A percentile compares a stretch with the other conserved stretches of the same genome.
Evolutionary conservation across 2,797 vertebrate species (phyloP).

Genomic region (Chelmon rostratus): DNA sequence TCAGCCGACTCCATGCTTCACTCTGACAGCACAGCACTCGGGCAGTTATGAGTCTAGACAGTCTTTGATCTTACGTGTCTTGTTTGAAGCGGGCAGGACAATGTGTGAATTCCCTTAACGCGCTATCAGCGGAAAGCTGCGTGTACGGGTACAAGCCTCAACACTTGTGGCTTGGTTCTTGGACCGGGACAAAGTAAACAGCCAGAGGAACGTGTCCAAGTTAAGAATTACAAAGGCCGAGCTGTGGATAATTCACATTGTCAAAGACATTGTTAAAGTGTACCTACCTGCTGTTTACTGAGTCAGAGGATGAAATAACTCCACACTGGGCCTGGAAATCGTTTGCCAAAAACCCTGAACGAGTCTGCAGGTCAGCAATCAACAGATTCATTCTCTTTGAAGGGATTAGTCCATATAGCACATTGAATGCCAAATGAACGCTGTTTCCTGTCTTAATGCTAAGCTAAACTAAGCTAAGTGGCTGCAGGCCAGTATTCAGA

Average conservation of each 20-base stretch:
- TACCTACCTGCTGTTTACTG: conserved; percentile 20
- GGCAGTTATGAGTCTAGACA: conserved; percentile 51
- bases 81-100: conserved; percentile 49
- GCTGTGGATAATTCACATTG: conserved; percentile 51
- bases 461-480: too few species aligned
- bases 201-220: conserved; percentile 48
- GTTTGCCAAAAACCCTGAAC: conserved; percentile 55
- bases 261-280: conserved; percentile 49
- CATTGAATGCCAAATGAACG: background rate
- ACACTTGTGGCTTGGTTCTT: conserved; percentile 41
- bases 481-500: too few species aligned
- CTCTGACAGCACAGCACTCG: conserved; percentile 30
- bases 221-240: conserved; percentile 48
- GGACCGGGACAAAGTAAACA: conserved; percentile 58
- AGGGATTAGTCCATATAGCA: background rate
- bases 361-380: background rate
- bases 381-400: background rate
- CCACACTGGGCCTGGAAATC: conserved; percentile 32
- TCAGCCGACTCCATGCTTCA: conserved; percentile 22
- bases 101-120: conserved; percentile 41
- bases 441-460: too few species aligned
- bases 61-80: conserved; percentile 59
- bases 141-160: conserved; percentile 26
- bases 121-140: conserved; percentile 52
- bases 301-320: conserved; percentile 34